Evolutionary conservation across 1,140 invertebrate genomes (phyloP).

Genomic region (Caenorhabditis briggsae): DNA sequence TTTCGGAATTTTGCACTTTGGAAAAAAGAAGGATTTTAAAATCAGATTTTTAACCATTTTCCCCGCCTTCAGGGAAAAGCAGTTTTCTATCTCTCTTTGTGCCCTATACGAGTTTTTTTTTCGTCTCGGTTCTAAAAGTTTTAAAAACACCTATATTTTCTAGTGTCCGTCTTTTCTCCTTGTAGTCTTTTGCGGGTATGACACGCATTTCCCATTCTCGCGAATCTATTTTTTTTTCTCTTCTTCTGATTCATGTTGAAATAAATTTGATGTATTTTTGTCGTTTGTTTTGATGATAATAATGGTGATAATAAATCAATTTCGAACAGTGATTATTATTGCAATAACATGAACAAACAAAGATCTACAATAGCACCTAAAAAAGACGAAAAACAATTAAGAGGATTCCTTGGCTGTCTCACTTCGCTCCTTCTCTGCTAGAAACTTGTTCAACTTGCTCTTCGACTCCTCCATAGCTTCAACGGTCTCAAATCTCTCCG

Average conservation of each 20-base stretch:
- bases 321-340: not conserved
- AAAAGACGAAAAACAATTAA: not conserved
- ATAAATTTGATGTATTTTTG: not conserved
- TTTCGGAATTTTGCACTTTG: not conserved
- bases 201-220: not conserved
- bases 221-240: not conserved
- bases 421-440: not conserved
- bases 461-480: slow-evolving; percentile 45
- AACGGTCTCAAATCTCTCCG: slow-evolving; percentile 22
- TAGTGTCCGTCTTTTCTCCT: not conserved
- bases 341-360: not conserved
- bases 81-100: not conserved
- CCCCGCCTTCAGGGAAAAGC: not conserved
- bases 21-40: not conserved
- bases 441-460: slow-evolving; percentile 28
- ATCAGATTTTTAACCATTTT: too few species aligned
- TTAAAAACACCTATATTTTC: not conserved
- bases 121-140: not conserved
- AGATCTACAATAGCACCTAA: not conserved
- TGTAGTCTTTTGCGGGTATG: slow-evolving; percentile 17
- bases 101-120: not conserved
- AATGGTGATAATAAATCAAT: not conserved
- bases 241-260: not conserved
- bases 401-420: not conserved
- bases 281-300: not conserved